Percentiles rank a stretch among this genome's conserved stretches.
Evolutionary conservation across 2,888 invertebrate species (phyloP).

Genomic region (Pheosia tremula): DNA sequence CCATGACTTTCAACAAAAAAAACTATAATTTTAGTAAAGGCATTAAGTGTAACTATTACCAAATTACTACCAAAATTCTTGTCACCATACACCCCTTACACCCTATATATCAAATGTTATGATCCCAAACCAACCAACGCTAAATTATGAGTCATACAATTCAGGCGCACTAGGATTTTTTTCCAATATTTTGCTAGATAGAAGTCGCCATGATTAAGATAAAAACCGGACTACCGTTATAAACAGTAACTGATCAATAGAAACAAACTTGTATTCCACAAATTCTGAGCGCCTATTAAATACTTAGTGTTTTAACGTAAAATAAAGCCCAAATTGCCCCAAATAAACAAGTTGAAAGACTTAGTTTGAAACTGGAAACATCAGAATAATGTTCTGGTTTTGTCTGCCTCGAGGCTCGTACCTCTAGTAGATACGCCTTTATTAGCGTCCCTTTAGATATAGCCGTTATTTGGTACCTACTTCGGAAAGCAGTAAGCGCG

Average conservation of each 20-base stretch:
- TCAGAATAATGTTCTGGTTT: conserved; percentile 59
- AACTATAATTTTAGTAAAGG: no score
- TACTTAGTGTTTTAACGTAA: conserved; percentile 7
- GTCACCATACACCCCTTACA: no score
- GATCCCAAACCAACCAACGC: no score
- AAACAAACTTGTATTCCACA: background rate
- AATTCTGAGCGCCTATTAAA: background rate
- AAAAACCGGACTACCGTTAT: background rate
- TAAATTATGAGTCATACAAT: no score
- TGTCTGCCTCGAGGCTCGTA: conserved; percentile 48
- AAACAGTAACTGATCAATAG: background rate
- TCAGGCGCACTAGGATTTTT: no score
- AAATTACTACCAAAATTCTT: no score
- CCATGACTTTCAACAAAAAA: no score
- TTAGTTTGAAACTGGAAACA: conserved; percentile 46
- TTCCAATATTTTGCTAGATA: no score
- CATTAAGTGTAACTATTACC: no score
- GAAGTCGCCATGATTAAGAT: no score
- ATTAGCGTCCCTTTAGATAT: conserved; percentile 49
- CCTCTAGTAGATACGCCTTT: conserved; percentile 58
- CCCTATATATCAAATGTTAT: no score
- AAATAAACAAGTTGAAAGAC: conserved; percentile 49
- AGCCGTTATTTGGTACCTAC: background rate
- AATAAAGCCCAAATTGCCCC: conserved; percentile 40
- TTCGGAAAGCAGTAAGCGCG: no score